A percentile compares a stretch with the other conserved stretches of the same genome.
These are phyloP conservation scores for Malthinus flaveolus DNA, from an alignment of 2,888 invertebrate species.

Conservation along the genomic window DNA sequence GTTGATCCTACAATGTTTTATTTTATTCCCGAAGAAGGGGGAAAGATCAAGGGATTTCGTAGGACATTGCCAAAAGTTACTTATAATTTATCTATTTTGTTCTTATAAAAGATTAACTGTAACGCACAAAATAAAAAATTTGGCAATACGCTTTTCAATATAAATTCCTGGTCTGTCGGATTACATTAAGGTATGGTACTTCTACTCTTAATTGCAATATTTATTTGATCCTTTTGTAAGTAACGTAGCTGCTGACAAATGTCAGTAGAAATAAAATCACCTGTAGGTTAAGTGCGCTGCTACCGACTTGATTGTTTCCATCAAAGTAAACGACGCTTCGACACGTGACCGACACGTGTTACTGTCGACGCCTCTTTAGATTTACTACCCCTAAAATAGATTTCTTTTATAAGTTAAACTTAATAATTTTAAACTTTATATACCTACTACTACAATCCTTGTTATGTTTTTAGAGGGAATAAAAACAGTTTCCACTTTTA, in stretches of 20 bases:
- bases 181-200: conserved; percentile 11
- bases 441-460: too few species aligned
- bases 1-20: conserved; percentile 39
- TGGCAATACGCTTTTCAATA: not conserved
- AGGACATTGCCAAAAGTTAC: conserved; percentile 24
- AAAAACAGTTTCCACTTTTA: too few species aligned
- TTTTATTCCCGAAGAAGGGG: conserved; percentile 31
- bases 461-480: too few species aligned
- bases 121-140: not conserved
- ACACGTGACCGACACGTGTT: conserved; percentile 39
- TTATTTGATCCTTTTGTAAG: conserved; percentile 16
- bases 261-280: conserved; percentile 25
- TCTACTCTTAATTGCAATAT: conserved; percentile 16
- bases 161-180: conserved; percentile 9
- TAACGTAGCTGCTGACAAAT: conserved; percentile 6
- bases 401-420: conserved; percentile 6
- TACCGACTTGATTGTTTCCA: conserved; percentile 28
- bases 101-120: conserved; percentile 7
- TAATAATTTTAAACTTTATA: too few species aligned
- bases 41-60: conserved; percentile 26
- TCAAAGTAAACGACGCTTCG: conserved; percentile 32
- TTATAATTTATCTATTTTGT: conserved; percentile 22
- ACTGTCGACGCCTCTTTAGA: conserved; percentile 31
- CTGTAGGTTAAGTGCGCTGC: conserved; percentile 28
- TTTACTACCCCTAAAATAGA: conserved; percentile 17